Evolutionary conservation across 2,113 vertebrate genomes (phyloP).

Genomic region (Pitta sordida): DNA sequence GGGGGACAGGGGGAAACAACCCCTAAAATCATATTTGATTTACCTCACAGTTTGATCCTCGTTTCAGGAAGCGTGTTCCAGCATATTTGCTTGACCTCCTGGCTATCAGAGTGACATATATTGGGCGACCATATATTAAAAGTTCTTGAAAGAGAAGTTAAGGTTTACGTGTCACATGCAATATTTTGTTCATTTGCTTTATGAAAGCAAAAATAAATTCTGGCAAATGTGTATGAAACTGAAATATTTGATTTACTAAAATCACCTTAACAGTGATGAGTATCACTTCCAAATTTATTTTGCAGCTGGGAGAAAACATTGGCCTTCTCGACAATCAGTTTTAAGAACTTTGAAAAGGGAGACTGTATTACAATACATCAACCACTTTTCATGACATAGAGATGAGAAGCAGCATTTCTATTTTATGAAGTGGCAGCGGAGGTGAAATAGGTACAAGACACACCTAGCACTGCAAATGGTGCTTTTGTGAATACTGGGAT

Average conservation of each 20-base stretch:
- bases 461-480: not conserved
- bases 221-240: not conserved
- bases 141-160: slow-evolving; percentile 83
- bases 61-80: slow-evolving; percentile 96
- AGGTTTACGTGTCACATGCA: slow-evolving; percentile 39
- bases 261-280: not conserved
- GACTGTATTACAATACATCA: not conserved
- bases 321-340: not conserved
- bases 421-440: not conserved
- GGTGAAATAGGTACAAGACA: not conserved
- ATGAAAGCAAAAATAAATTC: not conserved
- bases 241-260: not conserved
- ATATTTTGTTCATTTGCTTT: not conserved
- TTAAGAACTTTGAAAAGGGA: not conserved
- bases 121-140: slow-evolving; percentile 92
- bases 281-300: not conserved
- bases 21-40: not conserved
- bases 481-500: not conserved
- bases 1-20: not conserved
- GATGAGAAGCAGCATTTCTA: not conserved
- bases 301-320: not conserved
- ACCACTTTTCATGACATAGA: not conserved
- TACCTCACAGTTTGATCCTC: slow-evolving; percentile 96
- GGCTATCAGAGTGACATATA: slow-evolving; percentile 94
- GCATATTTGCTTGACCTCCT: slow-evolving; percentile 96